Percentiles rank a stretch among this genome's conserved stretches.
Evolutionary conservation across 2,888 invertebrate species (phyloP).

Genomic region (Drosophila pseudotalamancana): DNA sequence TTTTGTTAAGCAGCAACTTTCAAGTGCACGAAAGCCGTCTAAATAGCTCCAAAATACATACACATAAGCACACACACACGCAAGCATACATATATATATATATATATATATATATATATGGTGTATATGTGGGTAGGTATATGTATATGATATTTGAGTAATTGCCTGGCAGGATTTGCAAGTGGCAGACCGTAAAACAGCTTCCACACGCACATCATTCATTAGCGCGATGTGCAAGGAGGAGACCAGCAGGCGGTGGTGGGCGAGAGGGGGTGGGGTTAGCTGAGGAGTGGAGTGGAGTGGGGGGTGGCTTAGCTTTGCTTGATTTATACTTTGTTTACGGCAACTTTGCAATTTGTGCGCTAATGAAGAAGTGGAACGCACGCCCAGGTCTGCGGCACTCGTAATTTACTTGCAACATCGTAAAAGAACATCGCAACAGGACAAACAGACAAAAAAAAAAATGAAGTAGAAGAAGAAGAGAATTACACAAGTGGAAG

Average conservation of each 20-base stretch:
- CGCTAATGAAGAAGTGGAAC: slow-evolving; percentile 64
- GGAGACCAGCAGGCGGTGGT: background rate
- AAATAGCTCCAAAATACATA: slow-evolving; percentile 25
- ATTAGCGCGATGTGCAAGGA: slow-evolving; percentile 22
- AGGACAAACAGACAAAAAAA: slow-evolving; percentile 30
- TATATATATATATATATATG: background rate
- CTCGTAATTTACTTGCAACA: slow-evolving; percentile 56
- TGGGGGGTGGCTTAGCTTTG: background rate
- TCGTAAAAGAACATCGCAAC: slow-evolving; percentile 68
- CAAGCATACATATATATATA: too few relatives aligned
- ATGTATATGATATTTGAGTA: slow-evolving; percentile 2
- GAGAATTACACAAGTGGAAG: background rate
- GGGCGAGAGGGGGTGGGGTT: background rate
- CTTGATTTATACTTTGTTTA: slow-evolving; percentile 70
- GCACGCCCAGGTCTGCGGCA: slow-evolving; percentile 7
- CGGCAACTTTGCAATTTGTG: slow-evolving; percentile 45
- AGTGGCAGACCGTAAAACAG: slow-evolving; percentile 43
- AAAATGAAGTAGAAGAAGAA: slow-evolving; percentile 5
- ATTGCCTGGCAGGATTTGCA: slow-evolving; percentile 34
- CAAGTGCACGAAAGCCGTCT: slow-evolving; percentile 32
- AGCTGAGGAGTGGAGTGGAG: background rate
- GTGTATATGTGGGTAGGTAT: too few relatives aligned
- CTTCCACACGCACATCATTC: slow-evolving; percentile 52
- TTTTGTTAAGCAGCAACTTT: slow-evolving; percentile 36
- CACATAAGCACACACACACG: too few relatives aligned